Evolutionary conservation across 2,888 invertebrate genomes (phyloP).

Genomic region (Eupeodes latifasciatus): DNA sequence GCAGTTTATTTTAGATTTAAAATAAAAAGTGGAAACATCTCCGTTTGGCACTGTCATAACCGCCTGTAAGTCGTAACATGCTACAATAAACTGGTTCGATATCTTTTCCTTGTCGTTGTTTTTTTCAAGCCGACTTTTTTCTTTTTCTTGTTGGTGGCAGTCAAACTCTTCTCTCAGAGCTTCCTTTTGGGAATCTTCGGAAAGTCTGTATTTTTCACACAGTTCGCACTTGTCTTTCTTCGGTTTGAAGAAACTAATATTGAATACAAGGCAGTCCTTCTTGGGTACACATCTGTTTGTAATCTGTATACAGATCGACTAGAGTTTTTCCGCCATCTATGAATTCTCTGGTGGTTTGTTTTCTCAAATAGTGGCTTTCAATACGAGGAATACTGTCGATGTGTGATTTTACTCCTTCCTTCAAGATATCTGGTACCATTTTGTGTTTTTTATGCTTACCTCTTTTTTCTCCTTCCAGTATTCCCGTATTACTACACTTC

Average conservation of each 20-base stretch:
- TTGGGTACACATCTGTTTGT: no score
- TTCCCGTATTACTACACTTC: no score
- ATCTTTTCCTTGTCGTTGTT: constrained; percentile 37
- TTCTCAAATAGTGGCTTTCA: no score
- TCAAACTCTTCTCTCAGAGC: constrained; percentile 11
- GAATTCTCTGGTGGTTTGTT: no score
- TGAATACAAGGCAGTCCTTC: neutral
- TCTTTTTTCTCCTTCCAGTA: no score
- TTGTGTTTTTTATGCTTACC: no score
- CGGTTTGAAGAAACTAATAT: constrained; percentile 52
- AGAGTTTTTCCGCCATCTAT: no score
- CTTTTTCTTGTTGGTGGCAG: constrained; percentile 17
- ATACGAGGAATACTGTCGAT: no score
- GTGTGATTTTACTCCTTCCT: no score
- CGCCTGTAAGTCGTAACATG: constrained; percentile 72
- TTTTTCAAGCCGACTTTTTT: constrained; percentile 24
- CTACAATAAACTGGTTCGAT: neutral
- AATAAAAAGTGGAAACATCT: neutral
- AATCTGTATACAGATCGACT: no score
- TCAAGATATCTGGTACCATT: no score
- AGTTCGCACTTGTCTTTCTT: constrained; percentile 48
- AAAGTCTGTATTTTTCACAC: constrained; percentile 52
- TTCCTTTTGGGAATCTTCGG: constrained; percentile 36
- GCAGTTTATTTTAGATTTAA: constrained; percentile 52
- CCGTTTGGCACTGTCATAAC: constrained; percentile 65